Base-by-base conservation (phyloP, 2,888 invertebrate species). In the Tholera decimalis region DNA sequence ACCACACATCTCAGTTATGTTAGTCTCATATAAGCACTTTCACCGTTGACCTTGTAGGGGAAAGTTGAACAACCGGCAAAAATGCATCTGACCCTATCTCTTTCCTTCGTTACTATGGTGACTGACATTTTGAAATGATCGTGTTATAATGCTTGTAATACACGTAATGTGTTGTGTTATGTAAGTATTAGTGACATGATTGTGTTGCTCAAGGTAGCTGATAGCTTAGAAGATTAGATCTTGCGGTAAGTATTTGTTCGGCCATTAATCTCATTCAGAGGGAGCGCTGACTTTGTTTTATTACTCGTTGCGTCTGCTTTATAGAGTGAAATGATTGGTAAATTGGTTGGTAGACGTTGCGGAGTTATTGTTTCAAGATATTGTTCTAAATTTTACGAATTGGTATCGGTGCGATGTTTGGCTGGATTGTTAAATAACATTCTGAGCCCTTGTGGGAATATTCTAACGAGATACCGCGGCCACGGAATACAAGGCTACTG, bases 41-140 rank as follows among this genome's bases (percentile, higher is more conserved):
- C 81, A 67, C 79, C 44, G 35, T 11, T 81, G 82, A 80, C 80
- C 80, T 80, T 80, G 80, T 20, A 5, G 20, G 82, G 46, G 80
- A 80, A 80, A 80, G 80, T 64, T 18, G 41, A 46, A 46, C 30
- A 79, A 47, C 73, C 51, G 62, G 50, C 68, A 5, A 55, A 64
- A 33, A 73, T 46, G 7, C 55, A 39, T 55, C 41, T 33, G 9
- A 18, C 7, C 30, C 28, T 24, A 43, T 50, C 39, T 28, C 8
- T 3, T 6, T 9, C 5, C 26, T 6, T 39, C 13, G 11, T 13
- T 39, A 35, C n/a, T n/a, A 2, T 1, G 7, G 24, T 2, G 3
- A 44, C 46, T n/a, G 28, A 44, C 44, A 22, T 43, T 60, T 53
- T 26, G 37, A 51, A 26, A 20, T 33, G 30, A 63, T 30, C 26